These are phyloP conservation scores for Himalopsyche kuldschensis DNA, from an alignment of 2,888 invertebrate genomes.

Conservation along the genomic window DNA sequence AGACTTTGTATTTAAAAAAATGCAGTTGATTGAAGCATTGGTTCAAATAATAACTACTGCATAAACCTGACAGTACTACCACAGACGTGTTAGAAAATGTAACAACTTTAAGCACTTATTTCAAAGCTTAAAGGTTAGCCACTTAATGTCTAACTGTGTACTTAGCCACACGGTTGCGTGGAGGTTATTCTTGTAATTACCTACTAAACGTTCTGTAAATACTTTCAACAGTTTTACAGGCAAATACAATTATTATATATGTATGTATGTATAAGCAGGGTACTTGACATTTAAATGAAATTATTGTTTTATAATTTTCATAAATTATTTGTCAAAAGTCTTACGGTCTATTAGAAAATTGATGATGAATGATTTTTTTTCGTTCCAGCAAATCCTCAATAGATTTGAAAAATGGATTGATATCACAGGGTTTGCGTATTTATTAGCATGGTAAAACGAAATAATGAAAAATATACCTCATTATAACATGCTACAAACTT, in stretches of 20 bases:
- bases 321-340: too few species aligned
- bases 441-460: too few species aligned
- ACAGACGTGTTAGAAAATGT: background rate
- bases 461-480: too few species aligned
- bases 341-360: too few species aligned
- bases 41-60: background rate
- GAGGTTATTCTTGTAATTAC: background rate
- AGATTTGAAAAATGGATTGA: too few species aligned
- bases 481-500: too few species aligned
- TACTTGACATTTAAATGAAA: background rate
- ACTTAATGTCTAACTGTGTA: background rate
- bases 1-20: too few species aligned
- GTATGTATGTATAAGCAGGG: background rate
- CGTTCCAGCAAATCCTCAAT: too few species aligned
- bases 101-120: background rate
- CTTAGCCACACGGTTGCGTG: background rate
- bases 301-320: background rate
- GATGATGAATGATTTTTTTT: too few species aligned
- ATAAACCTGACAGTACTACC: background rate
- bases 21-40: background rate
- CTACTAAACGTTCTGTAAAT: background rate
- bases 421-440: too few species aligned
- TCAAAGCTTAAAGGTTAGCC: background rate
- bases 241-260: background rate
- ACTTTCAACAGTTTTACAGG: background rate